phyloP scores from a whole-genome alignment of 1,140 invertebrate species.

The Pseudoatta argentina region DNA sequence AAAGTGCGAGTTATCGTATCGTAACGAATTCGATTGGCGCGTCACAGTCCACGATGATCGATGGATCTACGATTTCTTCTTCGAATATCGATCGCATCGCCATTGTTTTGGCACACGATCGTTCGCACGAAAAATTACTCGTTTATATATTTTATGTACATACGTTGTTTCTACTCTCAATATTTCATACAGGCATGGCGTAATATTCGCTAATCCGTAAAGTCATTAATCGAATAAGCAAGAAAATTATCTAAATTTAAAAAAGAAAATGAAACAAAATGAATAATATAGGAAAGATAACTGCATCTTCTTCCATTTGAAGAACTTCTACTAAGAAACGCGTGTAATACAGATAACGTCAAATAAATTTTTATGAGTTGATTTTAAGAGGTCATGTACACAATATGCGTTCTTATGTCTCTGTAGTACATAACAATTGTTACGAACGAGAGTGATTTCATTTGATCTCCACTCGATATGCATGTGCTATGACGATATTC shows the following conservation, averaged over 20 bases:
- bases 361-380: slow-evolving; percentile 10
- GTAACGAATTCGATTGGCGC: background rate
- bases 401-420: background rate
- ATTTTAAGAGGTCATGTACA: background rate
- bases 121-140: slow-evolving; percentile 21
- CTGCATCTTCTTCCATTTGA: no score
- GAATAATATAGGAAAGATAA: background rate
- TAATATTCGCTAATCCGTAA: background rate
- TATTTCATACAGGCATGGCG: slow-evolving; percentile 9
- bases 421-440: background rate
- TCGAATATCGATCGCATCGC: background rate
- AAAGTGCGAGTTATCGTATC: slow-evolving; percentile 7
- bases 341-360: no score
- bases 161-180: slow-evolving; percentile 16
- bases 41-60: background rate
- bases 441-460: background rate
- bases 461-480: slow-evolving; percentile 7
- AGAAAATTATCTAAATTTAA: background rate
- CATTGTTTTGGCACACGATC: background rate
- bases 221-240: background rate
- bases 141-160: slow-evolving; percentile 30
- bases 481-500: background rate
- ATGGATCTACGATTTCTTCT: background rate
- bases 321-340: no score
- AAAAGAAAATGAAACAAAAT: background rate